Conservation (phyloP, 2,797 vertebrate genomes). For the Sorex maritimensis region DNA sequence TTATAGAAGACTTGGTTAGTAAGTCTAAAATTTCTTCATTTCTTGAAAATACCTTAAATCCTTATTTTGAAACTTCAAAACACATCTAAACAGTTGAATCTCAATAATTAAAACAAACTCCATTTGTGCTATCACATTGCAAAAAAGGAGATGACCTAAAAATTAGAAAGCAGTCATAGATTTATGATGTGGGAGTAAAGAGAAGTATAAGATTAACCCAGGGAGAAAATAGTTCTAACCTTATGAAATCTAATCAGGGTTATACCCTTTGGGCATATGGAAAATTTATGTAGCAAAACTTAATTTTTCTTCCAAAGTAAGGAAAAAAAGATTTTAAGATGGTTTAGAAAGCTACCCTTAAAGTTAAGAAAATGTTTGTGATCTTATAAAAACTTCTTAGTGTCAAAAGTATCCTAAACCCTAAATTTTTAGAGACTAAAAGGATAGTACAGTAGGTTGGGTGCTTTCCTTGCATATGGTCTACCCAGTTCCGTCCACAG, state of each 20-base stretch:
- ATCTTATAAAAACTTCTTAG: neutral
- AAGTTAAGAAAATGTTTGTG: neutral
- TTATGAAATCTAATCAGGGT: slow-evolving; percentile 47
- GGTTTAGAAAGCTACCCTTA: slow-evolving; percentile 40
- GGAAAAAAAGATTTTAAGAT: neutral
- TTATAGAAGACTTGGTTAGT: slow-evolving; percentile 10
- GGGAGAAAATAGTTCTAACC: neutral
- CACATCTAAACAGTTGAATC: slow-evolving; percentile 53
- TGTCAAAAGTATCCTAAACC: neutral
- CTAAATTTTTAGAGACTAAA: neutral
- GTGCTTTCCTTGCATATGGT: no score
- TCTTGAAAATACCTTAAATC: slow-evolving; percentile 61
- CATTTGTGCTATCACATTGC: slow-evolving; percentile 53
- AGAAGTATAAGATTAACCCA: slow-evolving; percentile 57
- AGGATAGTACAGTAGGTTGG: no score
- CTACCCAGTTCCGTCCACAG: no score
- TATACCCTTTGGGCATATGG: slow-evolving; percentile 3
- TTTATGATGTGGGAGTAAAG: slow-evolving; percentile 22
- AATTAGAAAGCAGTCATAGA: slow-evolving; percentile 57
- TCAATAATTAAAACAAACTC: slow-evolving; percentile 23
- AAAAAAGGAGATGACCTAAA: slow-evolving; percentile 51
- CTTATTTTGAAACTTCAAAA: slow-evolving; percentile 23
- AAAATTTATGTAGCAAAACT: slow-evolving; percentile 51
- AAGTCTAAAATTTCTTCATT: neutral
- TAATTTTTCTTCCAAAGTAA: neutral